phyloP scores from a whole-genome alignment of 2,113 vertebrate genomes.

The Oenanthe melanoleuca region DNA sequence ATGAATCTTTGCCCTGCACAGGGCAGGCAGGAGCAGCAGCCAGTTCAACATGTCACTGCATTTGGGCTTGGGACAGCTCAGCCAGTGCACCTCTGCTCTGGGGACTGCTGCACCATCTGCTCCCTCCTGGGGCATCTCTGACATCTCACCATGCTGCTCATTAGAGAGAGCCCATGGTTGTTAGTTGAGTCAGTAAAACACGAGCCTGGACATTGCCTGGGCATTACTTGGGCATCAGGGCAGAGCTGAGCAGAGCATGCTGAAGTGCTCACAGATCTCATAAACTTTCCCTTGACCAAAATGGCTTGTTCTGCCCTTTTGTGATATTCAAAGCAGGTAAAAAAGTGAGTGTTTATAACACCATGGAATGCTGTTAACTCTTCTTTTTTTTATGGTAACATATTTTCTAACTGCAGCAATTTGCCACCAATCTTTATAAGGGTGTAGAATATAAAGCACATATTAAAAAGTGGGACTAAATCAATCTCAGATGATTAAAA shows the following conservation, averaged over 20 bases:
- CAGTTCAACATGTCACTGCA: background rate
- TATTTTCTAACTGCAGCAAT: slow-evolving; percentile 37
- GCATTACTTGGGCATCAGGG: background rate
- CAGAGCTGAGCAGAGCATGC: background rate
- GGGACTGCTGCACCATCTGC: background rate
- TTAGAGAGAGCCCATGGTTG: background rate
- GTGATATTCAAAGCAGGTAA: slow-evolving; percentile 2
- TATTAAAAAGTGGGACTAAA: slow-evolving; percentile 16
- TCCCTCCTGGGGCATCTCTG: background rate
- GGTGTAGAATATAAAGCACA: background rate
- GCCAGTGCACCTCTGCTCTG: background rate
- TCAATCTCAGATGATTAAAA: background rate
- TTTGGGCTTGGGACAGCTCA: background rate
- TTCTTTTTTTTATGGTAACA: slow-evolving; percentile 13
- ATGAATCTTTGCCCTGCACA: background rate
- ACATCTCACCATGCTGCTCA: background rate
- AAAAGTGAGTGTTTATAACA: background rate
- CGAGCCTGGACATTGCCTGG: background rate
- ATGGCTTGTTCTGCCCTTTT: background rate
- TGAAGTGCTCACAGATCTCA: background rate
- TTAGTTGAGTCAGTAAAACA: background rate
- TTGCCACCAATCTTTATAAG: slow-evolving; percentile 7
- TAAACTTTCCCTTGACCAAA: background rate
- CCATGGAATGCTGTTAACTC: background rate
- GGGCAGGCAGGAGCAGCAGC: background rate